phyloP scores from a whole-genome alignment of 2,797 vertebrate species.

The Micrastur ruficollis region DNA sequence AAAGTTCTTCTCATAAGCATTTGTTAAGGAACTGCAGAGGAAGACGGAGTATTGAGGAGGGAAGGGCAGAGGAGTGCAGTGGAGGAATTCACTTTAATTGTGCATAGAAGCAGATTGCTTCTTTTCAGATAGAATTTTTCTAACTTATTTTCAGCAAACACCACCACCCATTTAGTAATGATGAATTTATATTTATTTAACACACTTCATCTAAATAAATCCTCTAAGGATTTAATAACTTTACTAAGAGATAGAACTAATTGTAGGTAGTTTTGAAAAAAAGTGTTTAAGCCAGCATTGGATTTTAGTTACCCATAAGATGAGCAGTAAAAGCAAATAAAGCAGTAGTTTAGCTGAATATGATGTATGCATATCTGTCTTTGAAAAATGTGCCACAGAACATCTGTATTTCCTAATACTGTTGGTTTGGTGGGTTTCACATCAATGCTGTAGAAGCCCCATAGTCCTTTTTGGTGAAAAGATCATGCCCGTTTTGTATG shows the following conservation, averaged over 20 bases:
- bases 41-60: background rate
- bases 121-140: background rate
- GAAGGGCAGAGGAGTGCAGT: background rate
- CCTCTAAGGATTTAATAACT: background rate
- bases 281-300: background rate
- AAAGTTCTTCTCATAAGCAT: background rate
- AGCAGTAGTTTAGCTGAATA: background rate
- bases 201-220: background rate
- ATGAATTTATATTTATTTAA: conserved; percentile 13
- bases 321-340: background rate
- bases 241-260: background rate
- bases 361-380: background rate
- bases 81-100: background rate
- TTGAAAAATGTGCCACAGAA: background rate
- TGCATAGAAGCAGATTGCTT: background rate
- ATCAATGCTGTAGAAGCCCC: background rate
- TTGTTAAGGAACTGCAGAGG: background rate
- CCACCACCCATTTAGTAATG: background rate
- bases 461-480: background rate
- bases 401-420: background rate
- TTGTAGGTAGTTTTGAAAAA: background rate
- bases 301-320: background rate
- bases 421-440: background rate
- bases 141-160: conserved; percentile 14
- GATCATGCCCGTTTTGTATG: rapidly evolving